These are phyloP conservation scores for Nomada ruficornis DNA, from an alignment of 2,888 invertebrate genomes.

Conservation along the genomic window DNA sequence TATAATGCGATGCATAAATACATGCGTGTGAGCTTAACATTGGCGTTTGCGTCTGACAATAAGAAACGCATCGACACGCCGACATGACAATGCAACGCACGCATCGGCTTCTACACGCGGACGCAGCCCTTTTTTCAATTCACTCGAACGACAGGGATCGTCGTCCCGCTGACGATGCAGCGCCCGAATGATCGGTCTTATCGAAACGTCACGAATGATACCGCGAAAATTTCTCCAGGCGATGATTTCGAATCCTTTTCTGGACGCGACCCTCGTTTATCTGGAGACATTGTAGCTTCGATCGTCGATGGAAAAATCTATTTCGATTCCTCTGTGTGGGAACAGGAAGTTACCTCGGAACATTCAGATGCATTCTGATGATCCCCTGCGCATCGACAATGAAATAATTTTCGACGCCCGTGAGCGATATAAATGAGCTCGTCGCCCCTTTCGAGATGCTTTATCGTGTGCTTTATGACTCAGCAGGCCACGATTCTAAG, in stretches of 20 bases:
- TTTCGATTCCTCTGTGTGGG: too few species aligned
- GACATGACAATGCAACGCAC: conserved; percentile 69
- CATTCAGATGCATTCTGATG: not conserved
- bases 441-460: conserved; percentile 43
- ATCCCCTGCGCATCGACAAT: not conserved
- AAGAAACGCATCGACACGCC: conserved; percentile 76
- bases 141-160: conserved; percentile 5
- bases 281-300: not conserved
- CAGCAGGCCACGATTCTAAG: conserved; percentile 44
- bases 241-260: conserved; percentile 23
- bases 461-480: conserved; percentile 64
- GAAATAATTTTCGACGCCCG: conserved; percentile 20
- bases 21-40: conserved; percentile 77
- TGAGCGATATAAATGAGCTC: conserved; percentile 5
- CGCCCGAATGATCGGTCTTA: conserved; percentile 4
- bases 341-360: too few species aligned
- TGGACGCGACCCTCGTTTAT: not conserved
- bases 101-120: conserved; percentile 35
- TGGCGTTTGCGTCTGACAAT: conserved; percentile 79
- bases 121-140: conserved; percentile 50
- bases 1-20: conserved; percentile 81
- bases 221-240: conserved; percentile 1
- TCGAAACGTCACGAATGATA: conserved; percentile 34
- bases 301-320: too few species aligned
- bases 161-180: conserved; percentile 13